Base-by-base conservation (phyloP, 2,797 vertebrate genomes). In the Sorex maritimensis region DNA sequence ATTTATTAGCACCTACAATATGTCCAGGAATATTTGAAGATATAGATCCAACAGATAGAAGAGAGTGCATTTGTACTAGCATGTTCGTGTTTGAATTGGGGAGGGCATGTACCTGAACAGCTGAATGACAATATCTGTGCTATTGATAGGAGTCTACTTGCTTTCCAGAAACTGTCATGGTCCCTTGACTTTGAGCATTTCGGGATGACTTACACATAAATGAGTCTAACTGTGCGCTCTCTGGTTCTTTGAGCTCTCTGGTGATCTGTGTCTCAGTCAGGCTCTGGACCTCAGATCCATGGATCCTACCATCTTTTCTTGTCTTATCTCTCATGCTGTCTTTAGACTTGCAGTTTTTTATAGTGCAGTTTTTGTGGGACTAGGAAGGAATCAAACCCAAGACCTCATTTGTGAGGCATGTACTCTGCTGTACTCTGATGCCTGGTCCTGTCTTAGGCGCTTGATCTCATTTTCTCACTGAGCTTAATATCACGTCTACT, bases 131-230 rank as follows among this genome's bases (percentile, higher is more conserved):
- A 67, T 71, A 89, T 82, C 71, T 52, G 34, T 88, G 74, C 30
- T 91, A 90, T 44, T 83, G 61, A 6, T 82, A 92, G 88, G 34
- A 88, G 65, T 85, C 26, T 26, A 49, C 44, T 83, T 91, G 72
- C 52, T 90, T 8, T 88, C 91, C 49, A 79, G 82, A 84, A 90
- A 92, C 79, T 89, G 49, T 75, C 75, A 86, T 75, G 79, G 41
- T 90, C 90, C 77, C 41, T 85, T 87, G 46, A 21, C 12, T 28
- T 94, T 88, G 79, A 85, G 41, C 52, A 61, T 86, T 72, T 75
- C 85, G 44, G 67, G 58, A 34, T 87, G 73, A 71, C 34, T 41
- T 72, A 72, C 14, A 38, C 13, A 58, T 52, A 67, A 75, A 63
- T 65, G 49, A 78, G 92, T 67, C 38, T 68, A 23, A 73, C 34